Evolutionary conservation across 2,797 vertebrate genomes (phyloP).

Genomic region (Sarcoramphus papa): DNA sequence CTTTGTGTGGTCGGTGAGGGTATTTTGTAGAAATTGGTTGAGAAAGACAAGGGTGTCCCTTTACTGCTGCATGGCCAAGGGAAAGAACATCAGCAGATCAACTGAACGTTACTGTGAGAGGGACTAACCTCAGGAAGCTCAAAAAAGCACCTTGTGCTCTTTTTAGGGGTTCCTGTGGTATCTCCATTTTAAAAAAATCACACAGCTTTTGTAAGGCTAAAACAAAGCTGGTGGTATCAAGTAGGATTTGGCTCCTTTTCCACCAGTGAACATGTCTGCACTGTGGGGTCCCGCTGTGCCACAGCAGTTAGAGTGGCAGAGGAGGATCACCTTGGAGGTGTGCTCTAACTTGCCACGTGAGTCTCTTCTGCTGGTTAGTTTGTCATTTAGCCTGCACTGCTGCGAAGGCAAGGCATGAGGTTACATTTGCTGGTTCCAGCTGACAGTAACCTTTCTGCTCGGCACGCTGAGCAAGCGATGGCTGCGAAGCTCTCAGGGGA

Average conservation of each 20-base stretch:
- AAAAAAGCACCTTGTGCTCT: neutral
- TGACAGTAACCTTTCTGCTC: neutral
- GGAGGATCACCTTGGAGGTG: neutral
- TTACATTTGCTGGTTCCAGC: neutral
- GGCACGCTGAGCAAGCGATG: fast-evolving
- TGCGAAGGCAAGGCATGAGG: neutral
- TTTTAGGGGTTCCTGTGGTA: neutral
- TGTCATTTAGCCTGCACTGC: neutral
- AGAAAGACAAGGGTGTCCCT: neutral
- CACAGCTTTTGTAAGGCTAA: neutral
- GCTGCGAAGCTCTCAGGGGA: neutral
- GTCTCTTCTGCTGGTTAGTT: neutral
- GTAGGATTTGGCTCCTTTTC: neutral
- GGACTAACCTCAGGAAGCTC: neutral
- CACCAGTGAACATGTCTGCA: fast-evolving
- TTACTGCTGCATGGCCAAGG: neutral
- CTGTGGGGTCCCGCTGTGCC: too few species aligned
- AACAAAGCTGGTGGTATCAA: neutral
- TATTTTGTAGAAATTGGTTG: neutral
- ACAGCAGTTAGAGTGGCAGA: neutral
- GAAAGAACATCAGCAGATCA: neutral
- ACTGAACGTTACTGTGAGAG: neutral
- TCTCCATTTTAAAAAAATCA: neutral
- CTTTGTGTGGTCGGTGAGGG: fast-evolving
- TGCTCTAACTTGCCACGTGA: neutral